phyloP scores from a whole-genome alignment of 2,113 vertebrate genomes.

The Peromyscus leucopus region DNA sequence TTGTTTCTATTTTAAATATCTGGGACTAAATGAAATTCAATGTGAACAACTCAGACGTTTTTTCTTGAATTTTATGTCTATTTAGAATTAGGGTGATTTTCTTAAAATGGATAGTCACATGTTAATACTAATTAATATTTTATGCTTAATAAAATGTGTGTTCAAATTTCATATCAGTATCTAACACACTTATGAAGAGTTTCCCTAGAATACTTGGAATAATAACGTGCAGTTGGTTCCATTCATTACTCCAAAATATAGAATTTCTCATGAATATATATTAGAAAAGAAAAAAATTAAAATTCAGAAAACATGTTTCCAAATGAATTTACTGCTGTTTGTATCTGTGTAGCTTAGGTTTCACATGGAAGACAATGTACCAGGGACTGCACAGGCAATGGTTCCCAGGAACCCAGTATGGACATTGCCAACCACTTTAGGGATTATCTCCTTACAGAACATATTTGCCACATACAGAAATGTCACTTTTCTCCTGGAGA shows the following conservation, averaged over 20 bases:
- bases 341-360: constrained; percentile 34
- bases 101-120: background rate
- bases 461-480: background rate
- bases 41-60: background rate
- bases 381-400: background rate
- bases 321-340: constrained; percentile 46
- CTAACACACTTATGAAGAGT: constrained; percentile 18
- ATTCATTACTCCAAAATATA: constrained; percentile 65
- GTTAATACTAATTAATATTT: constrained; percentile 14
- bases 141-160: constrained; percentile 24
- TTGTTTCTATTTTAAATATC: background rate
- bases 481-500: background rate
- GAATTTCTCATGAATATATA: constrained; percentile 54
- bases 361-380: background rate
- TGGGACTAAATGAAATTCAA: background rate
- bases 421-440: no score
- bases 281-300: constrained; percentile 65
- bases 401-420: background rate
- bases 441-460: background rate
- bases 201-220: constrained; percentile 57
- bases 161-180: background rate
- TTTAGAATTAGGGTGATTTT: background rate
- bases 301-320: background rate
- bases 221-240: constrained; percentile 33
- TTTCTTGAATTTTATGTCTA: background rate